Conservation (phyloP, 2,797 vertebrate species). For the Alfaro cultratus region DNA sequence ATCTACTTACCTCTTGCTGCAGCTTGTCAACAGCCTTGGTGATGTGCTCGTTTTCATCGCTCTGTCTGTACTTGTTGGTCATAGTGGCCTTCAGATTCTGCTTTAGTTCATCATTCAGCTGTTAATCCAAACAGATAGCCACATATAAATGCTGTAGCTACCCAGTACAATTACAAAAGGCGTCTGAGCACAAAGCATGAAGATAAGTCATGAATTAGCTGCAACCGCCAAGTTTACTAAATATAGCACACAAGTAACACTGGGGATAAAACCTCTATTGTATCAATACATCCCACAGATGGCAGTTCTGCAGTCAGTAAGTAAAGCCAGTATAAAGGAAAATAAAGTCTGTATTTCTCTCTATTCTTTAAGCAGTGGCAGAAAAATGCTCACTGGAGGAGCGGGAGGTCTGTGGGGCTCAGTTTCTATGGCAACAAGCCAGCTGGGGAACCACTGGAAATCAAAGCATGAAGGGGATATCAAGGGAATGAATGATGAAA, state of each 20-base stretch:
- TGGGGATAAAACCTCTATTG: conserved; percentile 11
- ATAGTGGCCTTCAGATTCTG: conserved; percentile 90
- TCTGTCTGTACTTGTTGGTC: conserved; percentile 84
- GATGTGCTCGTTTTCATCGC: conserved; percentile 75
- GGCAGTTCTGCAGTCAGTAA: conserved; percentile 21
- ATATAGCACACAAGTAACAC: conserved; percentile 30
- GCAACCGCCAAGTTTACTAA: conserved; percentile 14
- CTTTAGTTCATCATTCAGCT: conserved; percentile 94
- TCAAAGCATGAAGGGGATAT: conserved; percentile 78
- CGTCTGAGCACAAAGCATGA: conserved; percentile 6
- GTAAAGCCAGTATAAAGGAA: conserved; percentile 10
- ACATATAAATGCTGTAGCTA: conserved; percentile 22
- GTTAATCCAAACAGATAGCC: conserved; percentile 41
- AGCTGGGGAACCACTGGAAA: conserved; percentile 76
- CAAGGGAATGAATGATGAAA: conserved; percentile 70
- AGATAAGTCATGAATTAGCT: conserved; percentile 17
- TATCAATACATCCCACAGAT: conserved; percentile 17
- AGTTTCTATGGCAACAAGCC: conserved; percentile 83
- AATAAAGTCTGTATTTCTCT: conserved; percentile 27
- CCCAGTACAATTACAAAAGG: conserved; percentile 10
- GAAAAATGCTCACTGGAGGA: conserved; percentile 54
- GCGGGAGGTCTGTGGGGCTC: conserved; percentile 66
- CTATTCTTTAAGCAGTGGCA: conserved; percentile 52
- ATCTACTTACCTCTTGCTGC: conserved; percentile 89
- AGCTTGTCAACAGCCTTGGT: conserved; percentile 92